phyloP scores from a whole-genome alignment of 1,140 invertebrate species.

The Leptinotarsa undecemlineata region DNA sequence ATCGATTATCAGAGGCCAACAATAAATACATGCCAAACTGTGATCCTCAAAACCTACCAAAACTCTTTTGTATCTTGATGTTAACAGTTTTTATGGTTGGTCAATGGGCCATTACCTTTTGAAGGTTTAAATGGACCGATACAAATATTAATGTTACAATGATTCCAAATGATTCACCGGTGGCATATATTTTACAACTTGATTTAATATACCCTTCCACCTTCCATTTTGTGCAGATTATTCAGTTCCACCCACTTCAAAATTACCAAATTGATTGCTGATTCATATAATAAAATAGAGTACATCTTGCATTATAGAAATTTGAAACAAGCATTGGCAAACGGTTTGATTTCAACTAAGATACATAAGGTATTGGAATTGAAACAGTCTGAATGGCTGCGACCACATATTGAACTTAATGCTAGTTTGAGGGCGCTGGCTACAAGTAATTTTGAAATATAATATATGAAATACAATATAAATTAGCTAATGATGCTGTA shows the following conservation, averaged over 20 bases:
- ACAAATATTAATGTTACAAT: not conserved
- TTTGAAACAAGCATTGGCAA: conserved; percentile 1
- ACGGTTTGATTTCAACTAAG: not conserved
- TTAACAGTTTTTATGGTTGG: not conserved
- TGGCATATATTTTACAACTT: not conserved
- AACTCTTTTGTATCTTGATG: not conserved
- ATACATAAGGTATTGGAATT: conserved; percentile 23
- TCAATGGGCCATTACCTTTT: not conserved
- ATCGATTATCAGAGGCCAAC: not conserved
- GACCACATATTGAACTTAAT: too few relatives aligned
- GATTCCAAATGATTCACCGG: not conserved
- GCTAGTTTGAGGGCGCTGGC: too few relatives aligned
- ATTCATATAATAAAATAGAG: conserved; percentile 35
- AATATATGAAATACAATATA: too few relatives aligned
- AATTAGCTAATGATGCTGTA: too few relatives aligned
- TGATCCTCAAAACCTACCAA: not conserved
- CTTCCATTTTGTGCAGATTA: not conserved
- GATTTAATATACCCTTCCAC: not conserved
- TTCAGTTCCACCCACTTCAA: conserved; percentile 40
- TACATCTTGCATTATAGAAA: conserved; percentile 54
- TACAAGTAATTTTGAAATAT: too few relatives aligned
- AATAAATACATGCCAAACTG: not conserved
- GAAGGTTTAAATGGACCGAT: not conserved
- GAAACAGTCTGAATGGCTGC: too few relatives aligned
- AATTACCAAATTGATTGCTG: too few relatives aligned